A percentile compares a stretch with the other conserved stretches of the same genome.
phyloP scores from a whole-genome alignment of 2,888 invertebrate genomes.

The Rotaria magnacalcarata region DNA sequence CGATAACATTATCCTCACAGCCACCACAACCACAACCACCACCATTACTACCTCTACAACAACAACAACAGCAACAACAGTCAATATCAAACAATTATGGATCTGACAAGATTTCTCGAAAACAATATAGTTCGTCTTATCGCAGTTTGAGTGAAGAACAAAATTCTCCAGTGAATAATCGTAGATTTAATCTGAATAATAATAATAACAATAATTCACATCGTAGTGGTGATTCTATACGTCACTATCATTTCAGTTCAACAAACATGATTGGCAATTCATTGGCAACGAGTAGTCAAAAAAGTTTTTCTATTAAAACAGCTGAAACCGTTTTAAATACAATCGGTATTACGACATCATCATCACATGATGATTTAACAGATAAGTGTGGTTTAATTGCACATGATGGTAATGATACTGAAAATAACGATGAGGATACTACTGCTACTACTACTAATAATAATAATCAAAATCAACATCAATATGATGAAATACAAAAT shows the following conservation, averaged over 20 bases:
- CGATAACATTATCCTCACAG: not conserved
- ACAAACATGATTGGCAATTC: not conserved
- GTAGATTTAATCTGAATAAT: not conserved
- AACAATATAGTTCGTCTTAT: slow-evolving; percentile 28
- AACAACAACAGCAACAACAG: not conserved
- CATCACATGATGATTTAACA: not conserved
- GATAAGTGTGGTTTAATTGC: slow-evolving; percentile 33
- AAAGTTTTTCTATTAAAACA: slow-evolving; percentile 28
- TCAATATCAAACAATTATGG: not conserved
- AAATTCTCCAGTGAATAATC: not conserved
- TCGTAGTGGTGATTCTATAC: not conserved
- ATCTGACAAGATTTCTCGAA: not conserved
- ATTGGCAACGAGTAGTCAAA: not conserved
- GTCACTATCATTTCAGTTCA: slow-evolving; percentile 18
- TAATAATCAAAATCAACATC: not conserved
- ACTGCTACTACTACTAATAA: not conserved
- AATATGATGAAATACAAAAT: not conserved
- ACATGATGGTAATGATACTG: slow-evolving; percentile 8
- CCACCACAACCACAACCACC: too few relatives aligned
- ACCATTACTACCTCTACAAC: too few relatives aligned
- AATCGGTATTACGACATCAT: slow-evolving; percentile 5
- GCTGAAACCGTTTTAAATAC: slow-evolving; percentile 35
- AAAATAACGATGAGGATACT: not conserved
- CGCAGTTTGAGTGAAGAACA: not conserved
- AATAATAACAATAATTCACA: not conserved